Conservation (phyloP, 1,140 invertebrate genomes). For the Drosophila auraria region DNA sequence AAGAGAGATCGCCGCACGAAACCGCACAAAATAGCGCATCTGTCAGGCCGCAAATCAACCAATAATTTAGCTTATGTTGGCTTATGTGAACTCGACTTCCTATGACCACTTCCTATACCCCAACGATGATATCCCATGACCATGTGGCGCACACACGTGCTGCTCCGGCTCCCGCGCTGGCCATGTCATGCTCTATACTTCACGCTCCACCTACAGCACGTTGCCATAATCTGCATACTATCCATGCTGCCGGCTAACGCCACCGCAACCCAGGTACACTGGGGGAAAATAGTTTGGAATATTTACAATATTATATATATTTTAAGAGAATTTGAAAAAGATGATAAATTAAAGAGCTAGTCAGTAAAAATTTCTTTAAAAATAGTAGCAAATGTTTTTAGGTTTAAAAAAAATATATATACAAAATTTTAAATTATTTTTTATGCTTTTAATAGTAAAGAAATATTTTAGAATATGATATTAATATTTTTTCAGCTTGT, state of each 20-base stretch:
- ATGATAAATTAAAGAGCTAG: no score
- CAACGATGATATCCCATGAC: constrained; percentile 10
- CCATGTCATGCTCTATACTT: constrained; percentile 62
- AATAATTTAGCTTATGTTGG: constrained; percentile 69
- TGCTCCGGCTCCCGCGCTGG: constrained; percentile 33
- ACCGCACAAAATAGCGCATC: constrained; percentile 58
- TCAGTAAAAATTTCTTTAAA: no score
- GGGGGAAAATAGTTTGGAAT: not conserved
- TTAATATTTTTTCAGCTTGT: not conserved
- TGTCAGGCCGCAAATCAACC: constrained; percentile 67
- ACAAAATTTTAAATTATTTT: no score
- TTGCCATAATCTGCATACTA: constrained; percentile 66
- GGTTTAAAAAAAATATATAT: no score
- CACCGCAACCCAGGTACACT: constrained; percentile 5
- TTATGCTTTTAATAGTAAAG: not conserved
- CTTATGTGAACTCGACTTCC: constrained; percentile 50
- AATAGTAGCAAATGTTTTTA: no score
- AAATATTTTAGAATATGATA: not conserved
- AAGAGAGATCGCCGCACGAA: constrained; percentile 32
- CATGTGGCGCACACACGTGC: constrained; percentile 77
- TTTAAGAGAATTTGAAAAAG: no score
- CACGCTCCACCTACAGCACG: constrained; percentile 74
- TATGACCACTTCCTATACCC: constrained; percentile 40
- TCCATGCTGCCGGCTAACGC: constrained; percentile 34
- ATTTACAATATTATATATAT: no score